phyloP scores from a whole-genome alignment of 1,140 invertebrate genomes.

The Eurosta solidaginis region DNA sequence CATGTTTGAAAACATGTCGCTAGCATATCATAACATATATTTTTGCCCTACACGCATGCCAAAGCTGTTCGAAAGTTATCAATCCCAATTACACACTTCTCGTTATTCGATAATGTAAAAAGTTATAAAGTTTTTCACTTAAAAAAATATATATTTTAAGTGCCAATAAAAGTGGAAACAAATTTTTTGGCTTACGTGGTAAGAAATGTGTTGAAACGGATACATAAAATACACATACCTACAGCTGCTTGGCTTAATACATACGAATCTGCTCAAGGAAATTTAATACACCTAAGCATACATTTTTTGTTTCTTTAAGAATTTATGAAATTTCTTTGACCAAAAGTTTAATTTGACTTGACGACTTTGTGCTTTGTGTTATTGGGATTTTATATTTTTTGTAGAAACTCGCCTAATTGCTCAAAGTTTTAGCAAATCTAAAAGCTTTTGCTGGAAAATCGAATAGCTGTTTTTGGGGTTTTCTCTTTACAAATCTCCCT shows the following conservation, averaged over 20 bases:
- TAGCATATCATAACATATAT: too few relatives aligned
- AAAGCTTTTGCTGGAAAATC: too few relatives aligned
- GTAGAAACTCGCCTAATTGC: too few relatives aligned
- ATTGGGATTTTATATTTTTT: too few relatives aligned
- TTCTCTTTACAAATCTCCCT: too few relatives aligned
- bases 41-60: too few relatives aligned
- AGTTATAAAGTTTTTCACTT: background rate
- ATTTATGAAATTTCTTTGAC: slow-evolving; percentile 11
- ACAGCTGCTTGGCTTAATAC: background rate
- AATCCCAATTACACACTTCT: slow-evolving; percentile 18
- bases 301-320: background rate
- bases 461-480: too few relatives aligned
- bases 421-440: background rate
- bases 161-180: background rate
- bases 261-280: background rate
- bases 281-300: too few relatives aligned
- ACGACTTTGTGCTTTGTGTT: background rate
- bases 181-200: background rate
- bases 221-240: background rate
- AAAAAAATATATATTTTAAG: background rate
- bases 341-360: slow-evolving; percentile 26
- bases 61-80: background rate
- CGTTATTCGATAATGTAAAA: slow-evolving; percentile 20
- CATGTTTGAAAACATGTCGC: background rate
- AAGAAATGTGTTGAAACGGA: background rate